Base-by-base conservation (phyloP, 2,888 invertebrate species). In the Dicycla oo region DNA sequence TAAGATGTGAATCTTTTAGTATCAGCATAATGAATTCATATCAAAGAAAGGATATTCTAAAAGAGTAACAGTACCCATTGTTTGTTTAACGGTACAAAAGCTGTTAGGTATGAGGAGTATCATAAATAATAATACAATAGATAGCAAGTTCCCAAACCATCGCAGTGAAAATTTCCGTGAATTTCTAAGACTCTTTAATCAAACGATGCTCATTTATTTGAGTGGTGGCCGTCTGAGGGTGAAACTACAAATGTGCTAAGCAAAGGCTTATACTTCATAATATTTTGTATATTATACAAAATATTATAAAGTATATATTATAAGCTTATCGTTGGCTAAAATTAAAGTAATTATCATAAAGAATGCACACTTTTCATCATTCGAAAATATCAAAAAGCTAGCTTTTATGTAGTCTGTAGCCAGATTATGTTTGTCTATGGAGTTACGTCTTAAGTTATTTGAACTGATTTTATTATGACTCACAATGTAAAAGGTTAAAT, bases 1-100 rank as follows among this genome's bases (percentile, higher is more conserved):
- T 73, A 56, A 78, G 60, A 79, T 84, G 69, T 66, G 85, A 79
- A 81, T 75, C 51, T 78, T 57, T 70, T 72, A 57, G 26, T 70
- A 62, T 26, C 57, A 75, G 15, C 49, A 57, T 77, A 65, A 71
- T 66, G 26, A 72, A 47, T 64, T 63, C 43, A 58, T 78, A 72
- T 67, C 62, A 76, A 72, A 75, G 78, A 78, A 86, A 86, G 86
- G 85, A 84, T 82, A 78, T 75, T 83, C 76, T 83, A 51, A 73
- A 73, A 81, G 66, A 73, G 57, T 77, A 74, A 79, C 84, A 67
- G 81, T 77, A 75, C 11, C 79, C 61, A 85, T 86, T 86, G 85
- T 86, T 79, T 82, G 75, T 66, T 54, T 83, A 86, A 86, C 83
- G 77, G 85, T 84, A 72, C 26, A 78, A 75, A 74, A 75, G 40